Percentiles rank a stretch among this genome's conserved stretches.
Conservation (phyloP, 2,888 invertebrate genomes). For the Tinea pellionella region DNA sequence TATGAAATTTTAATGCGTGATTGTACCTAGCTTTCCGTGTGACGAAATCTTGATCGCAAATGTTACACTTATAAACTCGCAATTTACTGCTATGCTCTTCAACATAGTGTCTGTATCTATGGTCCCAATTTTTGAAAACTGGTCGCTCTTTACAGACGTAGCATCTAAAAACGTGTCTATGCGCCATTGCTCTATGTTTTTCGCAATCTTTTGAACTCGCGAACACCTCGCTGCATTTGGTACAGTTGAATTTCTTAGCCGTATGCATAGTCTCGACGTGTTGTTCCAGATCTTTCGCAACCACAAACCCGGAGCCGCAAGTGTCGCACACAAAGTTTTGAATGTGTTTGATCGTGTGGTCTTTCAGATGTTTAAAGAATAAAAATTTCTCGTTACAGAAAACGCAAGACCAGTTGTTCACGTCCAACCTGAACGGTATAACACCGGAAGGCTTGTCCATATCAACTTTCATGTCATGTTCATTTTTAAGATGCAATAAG, state of each 20-base stretch:
- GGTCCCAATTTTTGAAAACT: slow-evolving; percentile 55
- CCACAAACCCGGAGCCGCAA: slow-evolving; percentile 10
- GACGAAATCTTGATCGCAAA: slow-evolving; percentile 4
- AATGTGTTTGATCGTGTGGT: slow-evolving; percentile 2
- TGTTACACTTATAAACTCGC: slow-evolving; percentile 13
- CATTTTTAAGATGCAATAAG: slow-evolving; percentile 47
- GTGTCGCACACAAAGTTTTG: slow-evolving; percentile 6
- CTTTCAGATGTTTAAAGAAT: slow-evolving; percentile 6
- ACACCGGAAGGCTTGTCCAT: slow-evolving; percentile 35
- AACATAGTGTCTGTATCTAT: slow-evolving; percentile 39
- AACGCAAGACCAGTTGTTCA: slow-evolving; percentile 31
- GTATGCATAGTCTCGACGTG: slow-evolving; percentile 18
- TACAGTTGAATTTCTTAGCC: slow-evolving; percentile 25
- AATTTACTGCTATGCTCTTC: slow-evolving; percentile 26
- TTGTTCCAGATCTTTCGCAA: background rate
- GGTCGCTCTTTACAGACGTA: slow-evolving; percentile 59
- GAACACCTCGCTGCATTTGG: slow-evolving; percentile 23
- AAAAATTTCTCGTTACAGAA: slow-evolving; percentile 26
- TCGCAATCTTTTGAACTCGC: slow-evolving; percentile 26
- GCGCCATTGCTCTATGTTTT: background rate
- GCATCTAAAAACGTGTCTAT: slow-evolving; percentile 50
- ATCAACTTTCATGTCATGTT: slow-evolving; percentile 54
- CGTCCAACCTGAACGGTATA: slow-evolving; percentile 30
- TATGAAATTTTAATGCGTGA: slow-evolving; percentile 55
- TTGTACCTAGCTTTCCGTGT: slow-evolving; percentile 37